Evolutionary conservation across 1,140 invertebrate genomes (phyloP).

Genomic region (Yoshiicerus persimilis): DNA sequence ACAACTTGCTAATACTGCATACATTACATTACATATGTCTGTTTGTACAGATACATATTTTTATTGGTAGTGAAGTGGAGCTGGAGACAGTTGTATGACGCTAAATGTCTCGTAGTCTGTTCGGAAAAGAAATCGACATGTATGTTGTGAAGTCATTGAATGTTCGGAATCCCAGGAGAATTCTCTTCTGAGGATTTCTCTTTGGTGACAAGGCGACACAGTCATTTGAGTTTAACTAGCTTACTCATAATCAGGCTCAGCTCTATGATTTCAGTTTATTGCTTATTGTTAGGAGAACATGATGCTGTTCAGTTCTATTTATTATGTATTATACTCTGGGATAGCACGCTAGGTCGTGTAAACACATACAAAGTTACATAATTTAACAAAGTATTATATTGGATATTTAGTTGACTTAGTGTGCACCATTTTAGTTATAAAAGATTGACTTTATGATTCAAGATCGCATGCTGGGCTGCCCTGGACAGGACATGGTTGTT

Average conservation of each 20-base stretch:
- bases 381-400: no score
- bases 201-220: neutral
- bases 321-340: neutral
- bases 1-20: no score
- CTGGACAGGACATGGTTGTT: neutral
- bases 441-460: neutral
- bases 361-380: no score
- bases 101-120: neutral
- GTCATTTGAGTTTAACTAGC: neutral
- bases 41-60: no score
- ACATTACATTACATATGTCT: no score
- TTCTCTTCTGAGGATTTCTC: neutral
- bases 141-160: neutral
- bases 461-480: neutral
- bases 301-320: no score
- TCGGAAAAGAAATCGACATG: neutral
- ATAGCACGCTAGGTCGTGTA: no score
- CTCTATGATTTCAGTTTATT: neutral
- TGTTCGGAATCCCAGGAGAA: neutral
- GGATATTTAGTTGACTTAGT: no score
- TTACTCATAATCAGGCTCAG: neutral
- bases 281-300: neutral
- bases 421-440: neutral
- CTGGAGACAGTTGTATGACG: neutral
- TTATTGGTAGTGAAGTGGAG: no score